Evolutionary conservation across 2,113 vertebrate species (phyloP).

Genomic region (Thamnophis sirtalis): DNA sequence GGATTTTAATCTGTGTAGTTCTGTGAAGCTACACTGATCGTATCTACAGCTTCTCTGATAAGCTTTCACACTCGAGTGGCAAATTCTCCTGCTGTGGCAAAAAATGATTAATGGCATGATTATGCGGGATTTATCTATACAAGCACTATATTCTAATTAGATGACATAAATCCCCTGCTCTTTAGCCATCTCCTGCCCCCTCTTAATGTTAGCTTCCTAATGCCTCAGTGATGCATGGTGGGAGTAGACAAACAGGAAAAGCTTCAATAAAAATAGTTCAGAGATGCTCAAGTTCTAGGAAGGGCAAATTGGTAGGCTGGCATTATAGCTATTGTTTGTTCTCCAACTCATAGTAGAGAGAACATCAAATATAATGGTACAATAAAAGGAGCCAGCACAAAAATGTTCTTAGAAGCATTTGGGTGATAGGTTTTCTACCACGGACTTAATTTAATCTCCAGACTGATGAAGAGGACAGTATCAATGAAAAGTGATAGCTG

Average conservation of each 20-base stretch:
- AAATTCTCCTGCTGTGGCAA: conserved; percentile 10
- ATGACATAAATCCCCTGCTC: not conserved
- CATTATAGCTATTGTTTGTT: not conserved
- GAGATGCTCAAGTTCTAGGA: not conserved
- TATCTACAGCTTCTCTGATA: conserved; percentile 3
- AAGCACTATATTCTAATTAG: conserved; percentile 13
- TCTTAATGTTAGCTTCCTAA: fast-evolving
- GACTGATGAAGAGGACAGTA: not conserved
- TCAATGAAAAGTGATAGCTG: not conserved
- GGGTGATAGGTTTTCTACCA: not conserved
- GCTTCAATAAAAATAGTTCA: not conserved
- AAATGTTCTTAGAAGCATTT: not conserved
- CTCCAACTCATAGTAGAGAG: not conserved
- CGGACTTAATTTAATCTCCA: not conserved
- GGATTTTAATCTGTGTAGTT: conserved; percentile 28
- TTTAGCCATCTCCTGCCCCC: not conserved
- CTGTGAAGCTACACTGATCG: conserved; percentile 7
- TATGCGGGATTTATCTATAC: not conserved
- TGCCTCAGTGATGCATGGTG: not conserved
- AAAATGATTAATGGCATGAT: conserved; percentile 17
- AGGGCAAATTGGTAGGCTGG: not conserved
- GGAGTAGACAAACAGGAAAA: not conserved
- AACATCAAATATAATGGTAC: not conserved
- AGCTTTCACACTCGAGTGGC: conserved; percentile 32
- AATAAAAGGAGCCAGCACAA: not conserved